phyloP scores from a whole-genome alignment of 2,888 invertebrate genomes.

The Tetrapedia diversipes region DNA sequence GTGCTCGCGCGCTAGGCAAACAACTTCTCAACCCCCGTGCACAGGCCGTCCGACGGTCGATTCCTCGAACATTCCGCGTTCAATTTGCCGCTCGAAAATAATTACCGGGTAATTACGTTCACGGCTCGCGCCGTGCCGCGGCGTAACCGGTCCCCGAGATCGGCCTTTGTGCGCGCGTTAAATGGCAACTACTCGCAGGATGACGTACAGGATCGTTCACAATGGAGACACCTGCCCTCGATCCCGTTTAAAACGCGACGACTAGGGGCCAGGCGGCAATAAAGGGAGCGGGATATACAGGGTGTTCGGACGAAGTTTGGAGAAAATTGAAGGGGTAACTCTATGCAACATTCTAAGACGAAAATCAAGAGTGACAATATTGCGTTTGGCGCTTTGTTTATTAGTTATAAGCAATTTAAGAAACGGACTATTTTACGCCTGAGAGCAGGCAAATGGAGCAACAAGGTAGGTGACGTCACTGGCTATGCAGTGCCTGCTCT shows the following conservation, averaged over 20 bases:
- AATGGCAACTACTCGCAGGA: conserved; percentile 45
- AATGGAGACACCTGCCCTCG: conserved; percentile 67
- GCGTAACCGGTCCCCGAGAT: background rate
- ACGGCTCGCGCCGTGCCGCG: conserved; percentile 16
- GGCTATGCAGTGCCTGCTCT: too few species aligned
- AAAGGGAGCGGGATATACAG: conserved; percentile 48
- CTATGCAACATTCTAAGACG: too few species aligned
- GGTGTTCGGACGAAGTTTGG: too few species aligned
- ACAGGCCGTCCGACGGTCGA: background rate
- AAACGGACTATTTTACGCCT: too few species aligned
- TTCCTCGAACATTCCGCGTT: conserved; percentile 37
- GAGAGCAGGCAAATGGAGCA: too few species aligned
- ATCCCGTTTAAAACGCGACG: conserved; percentile 60
- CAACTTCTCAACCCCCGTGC: conserved; percentile 34
- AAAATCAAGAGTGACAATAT: too few species aligned
- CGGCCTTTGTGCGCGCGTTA: conserved; percentile 42
- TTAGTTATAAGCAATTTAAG: too few species aligned
- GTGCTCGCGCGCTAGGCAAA: conserved; percentile 16
- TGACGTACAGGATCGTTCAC: conserved; percentile 55
- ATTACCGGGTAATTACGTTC: conserved; percentile 35
- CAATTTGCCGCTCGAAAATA: conserved; percentile 32
- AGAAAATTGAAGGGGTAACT: too few species aligned
- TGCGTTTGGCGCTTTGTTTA: too few species aligned
- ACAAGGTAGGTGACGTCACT: too few species aligned
- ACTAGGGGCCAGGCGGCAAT: too few species aligned